Evolutionary conservation across 2,888 invertebrate species (phyloP).

Genomic region (Drosophila neonasuta): DNA sequence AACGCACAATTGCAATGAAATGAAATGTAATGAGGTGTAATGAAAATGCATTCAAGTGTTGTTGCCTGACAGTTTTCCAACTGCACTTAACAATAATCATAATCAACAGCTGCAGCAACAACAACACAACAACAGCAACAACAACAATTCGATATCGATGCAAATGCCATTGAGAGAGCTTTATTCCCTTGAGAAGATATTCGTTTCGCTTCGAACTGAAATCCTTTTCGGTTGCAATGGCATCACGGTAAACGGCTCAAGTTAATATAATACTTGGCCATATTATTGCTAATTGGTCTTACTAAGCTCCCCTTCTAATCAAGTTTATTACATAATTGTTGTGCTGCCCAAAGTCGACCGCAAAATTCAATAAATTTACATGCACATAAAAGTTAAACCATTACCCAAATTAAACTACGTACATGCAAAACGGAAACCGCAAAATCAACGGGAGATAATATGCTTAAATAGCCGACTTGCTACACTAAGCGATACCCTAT

Average conservation of each 20-base stretch:
- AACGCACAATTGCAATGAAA: conserved; percentile 73
- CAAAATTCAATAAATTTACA: conserved; percentile 44
- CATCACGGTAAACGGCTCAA: conserved; percentile 4
- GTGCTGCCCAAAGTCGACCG: conserved; percentile 23
- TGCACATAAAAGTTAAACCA: conserved; percentile 41
- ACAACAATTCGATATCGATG: conserved; percentile 7
- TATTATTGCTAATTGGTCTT: conserved; percentile 30
- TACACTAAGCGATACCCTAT: not conserved
- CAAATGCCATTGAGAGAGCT: not conserved
- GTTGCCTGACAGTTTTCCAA: conserved; percentile 61
- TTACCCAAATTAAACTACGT: conserved; percentile 50
- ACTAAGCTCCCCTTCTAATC: conserved; percentile 23
- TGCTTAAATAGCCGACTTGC: not conserved
- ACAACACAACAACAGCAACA: conserved; percentile 17
- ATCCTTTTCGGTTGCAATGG: not conserved
- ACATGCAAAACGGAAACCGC: conserved; percentile 15
- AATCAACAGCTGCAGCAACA: conserved; percentile 43
- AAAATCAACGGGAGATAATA: conserved; percentile 7
- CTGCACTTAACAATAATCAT: conserved; percentile 71
- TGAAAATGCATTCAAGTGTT: conserved; percentile 75
- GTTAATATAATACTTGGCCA: conserved; percentile 15
- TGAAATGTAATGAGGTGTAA: conserved; percentile 77
- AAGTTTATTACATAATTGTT: conserved; percentile 12
- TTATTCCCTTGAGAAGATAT: not conserved
- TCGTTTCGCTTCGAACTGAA: conserved; percentile 1